Base-by-base conservation (phyloP, 2,888 invertebrate species). In the Dione vanillae region DNA sequence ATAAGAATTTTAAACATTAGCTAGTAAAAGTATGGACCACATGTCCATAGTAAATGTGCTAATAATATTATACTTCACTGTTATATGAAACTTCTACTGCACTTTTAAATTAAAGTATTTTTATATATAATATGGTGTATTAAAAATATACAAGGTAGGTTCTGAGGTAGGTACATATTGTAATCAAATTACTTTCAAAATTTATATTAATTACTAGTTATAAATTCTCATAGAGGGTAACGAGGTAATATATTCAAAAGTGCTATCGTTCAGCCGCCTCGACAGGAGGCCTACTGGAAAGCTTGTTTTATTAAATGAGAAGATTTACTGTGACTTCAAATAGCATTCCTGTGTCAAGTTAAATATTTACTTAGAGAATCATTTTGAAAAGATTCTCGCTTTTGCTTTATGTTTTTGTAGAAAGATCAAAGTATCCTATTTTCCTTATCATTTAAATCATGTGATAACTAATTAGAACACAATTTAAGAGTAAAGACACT, bases 221-320 rank as follows among this genome's bases (percentile, higher is more conserved):
- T 67, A 75, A 77, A 76, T 79, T 77, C 74, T 75, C 76, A 77
- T 75, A 79, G 74, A 61, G 65, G 71, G 69, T 71, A 70, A 56
- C 65, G 59, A 62, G 66, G 61, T 69, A 66, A 70, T 73, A 76
- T 76, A 76, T 75, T 74, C 72, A 54, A 73, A 74, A 75, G 75
- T 76, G 75, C 56, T 75, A 76, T 75, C 74, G 71, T 72, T 76
- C 68, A 75, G 73, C 71, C 74, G 35, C 70, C 74, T 72, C 74
- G 70, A 67, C 72, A 72, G 73, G 74, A 74, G 76, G 77, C 75
- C 75, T 75, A 74, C 75, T 69, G 71, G 75, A 73, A 74, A 76
- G 76, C 74, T 76, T 77, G 77, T 76, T 78, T 75, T 74, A 76
- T 76, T 76, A 76, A 75, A 74, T 74, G 69, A 65, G 72, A 74